Base-by-base conservation (phyloP, 2,797 vertebrate genomes). In the Kryptopterus vitreolus region DNA sequence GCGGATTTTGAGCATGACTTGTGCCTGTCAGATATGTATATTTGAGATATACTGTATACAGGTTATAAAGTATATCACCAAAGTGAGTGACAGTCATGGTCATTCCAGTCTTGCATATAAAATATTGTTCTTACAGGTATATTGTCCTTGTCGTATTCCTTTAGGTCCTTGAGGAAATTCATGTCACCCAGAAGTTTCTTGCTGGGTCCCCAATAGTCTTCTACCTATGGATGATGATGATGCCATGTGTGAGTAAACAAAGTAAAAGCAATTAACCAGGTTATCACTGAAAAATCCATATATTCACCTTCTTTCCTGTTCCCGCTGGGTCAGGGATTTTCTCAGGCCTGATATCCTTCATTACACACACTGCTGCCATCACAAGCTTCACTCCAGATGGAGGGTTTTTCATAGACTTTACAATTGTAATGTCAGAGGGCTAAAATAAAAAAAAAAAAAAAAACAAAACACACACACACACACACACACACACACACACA, bases 371-470 rank as follows among this genome's bases (percentile, higher is more conserved):
- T 77, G 95, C 97, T 85, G 96, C 88, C 98, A 99, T 98, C 87
- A 99, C 97, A 79, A 99, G 91, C 89, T 99, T 99, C 84, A 99
- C 96, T 83, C 95, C 96, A 65, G 95, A 93, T 0, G 98, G 97
- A 81, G 98, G 98, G 89, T 96, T 99, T 90, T 98, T 99, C 98
- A 99, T 99, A 20, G 98, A 95, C 89, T 98, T 99, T 80, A 99
- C 95, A 85, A 99, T 96, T 24, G 96, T 95, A 86, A 99, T 90
- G 85, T 99, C 98, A 86, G 95, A 87, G 15, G 97, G 96, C 98
- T 99, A 87, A 85, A 92, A 89, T n/a, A 33, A 77, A 3, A 10
- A 87, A 86, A 22, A 59, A 50, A 0, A 80, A 12, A n/a, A n/a
- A n/a, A n/a, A n/a, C n/a, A n/a, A n/a, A n/a, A n/a, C n/a, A n/a